Evolutionary conservation across 2,888 invertebrate species (phyloP).

Genomic region (Catocala fraxini): DNA sequence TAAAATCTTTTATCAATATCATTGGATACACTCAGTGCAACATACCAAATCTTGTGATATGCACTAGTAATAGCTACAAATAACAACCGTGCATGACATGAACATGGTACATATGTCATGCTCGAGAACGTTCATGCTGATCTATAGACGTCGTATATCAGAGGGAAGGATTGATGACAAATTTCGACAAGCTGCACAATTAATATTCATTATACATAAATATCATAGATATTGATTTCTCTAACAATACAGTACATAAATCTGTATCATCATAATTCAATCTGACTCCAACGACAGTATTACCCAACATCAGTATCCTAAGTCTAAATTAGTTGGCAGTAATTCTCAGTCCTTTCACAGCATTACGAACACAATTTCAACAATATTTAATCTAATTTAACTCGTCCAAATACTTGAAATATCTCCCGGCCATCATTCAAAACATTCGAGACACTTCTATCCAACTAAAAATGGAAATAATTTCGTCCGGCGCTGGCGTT

Average conservation of each 20-base stretch:
- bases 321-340: constrained; percentile 5
- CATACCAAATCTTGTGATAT: too few relatives aligned
- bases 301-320: constrained; percentile 1
- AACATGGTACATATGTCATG: too few relatives aligned
- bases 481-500: constrained; percentile 23
- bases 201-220: background rate
- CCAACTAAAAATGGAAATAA: constrained; percentile 30
- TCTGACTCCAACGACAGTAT: background rate
- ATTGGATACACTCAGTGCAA: too few relatives aligned
- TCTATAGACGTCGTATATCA: too few relatives aligned
- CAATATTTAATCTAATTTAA: constrained; percentile 34
- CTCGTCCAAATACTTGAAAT: constrained; percentile 29
- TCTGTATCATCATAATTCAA: background rate
- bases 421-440: constrained; percentile 31
- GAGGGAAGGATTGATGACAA: too few relatives aligned
- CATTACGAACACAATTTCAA: constrained; percentile 12
- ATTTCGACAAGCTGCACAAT: background rate
- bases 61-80: too few relatives aligned
- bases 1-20: too few relatives aligned
- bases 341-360: constrained; percentile 14
- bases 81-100: too few relatives aligned
- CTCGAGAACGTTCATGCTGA: too few relatives aligned
- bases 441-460: constrained; percentile 20
- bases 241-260: background rate
- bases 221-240: background rate